Conservation (phyloP, 2,888 invertebrate species). For the Heteromurus nitidus region DNA sequence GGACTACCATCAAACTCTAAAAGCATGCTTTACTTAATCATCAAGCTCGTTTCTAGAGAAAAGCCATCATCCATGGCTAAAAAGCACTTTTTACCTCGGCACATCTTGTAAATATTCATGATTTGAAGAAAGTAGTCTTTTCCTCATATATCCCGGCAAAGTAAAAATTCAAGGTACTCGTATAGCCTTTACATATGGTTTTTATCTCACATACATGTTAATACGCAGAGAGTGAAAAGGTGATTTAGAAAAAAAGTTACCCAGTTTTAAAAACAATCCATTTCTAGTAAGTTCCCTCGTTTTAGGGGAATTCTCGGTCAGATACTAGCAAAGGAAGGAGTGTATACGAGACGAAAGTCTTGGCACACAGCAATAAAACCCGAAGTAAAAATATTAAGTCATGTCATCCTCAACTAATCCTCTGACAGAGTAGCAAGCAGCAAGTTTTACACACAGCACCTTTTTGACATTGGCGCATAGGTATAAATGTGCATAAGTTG, state of each 20-base stretch:
- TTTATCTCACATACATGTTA: not conserved
- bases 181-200: not conserved
- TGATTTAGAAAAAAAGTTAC: constrained; percentile 15
- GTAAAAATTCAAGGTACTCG: not conserved
- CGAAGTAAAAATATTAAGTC: constrained; percentile 38
- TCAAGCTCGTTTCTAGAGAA: constrained; percentile 30
- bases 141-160: too few relatives aligned
- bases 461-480: too few relatives aligned
- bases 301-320: not conserved
- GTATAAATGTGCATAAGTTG: constrained; percentile 29
- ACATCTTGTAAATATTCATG: constrained; percentile 64
- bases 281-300: constrained; percentile 9
- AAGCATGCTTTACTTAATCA: constrained; percentile 60
- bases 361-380: too few relatives aligned
- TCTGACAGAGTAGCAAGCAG: constrained; percentile 23
- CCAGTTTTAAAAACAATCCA: constrained; percentile 52
- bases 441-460: too few relatives aligned
- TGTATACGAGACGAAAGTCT: not conserved
- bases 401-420: constrained; percentile 54
- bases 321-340: too few relatives aligned
- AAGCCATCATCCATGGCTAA: constrained; percentile 22
- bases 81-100: constrained; percentile 47
- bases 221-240: constrained; percentile 6
- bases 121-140: constrained; percentile 38
- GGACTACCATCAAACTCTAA: constrained; percentile 41